Evolutionary conservation across 2,113 vertebrate species (phyloP).

Genomic region (Mixornis gularis): DNA sequence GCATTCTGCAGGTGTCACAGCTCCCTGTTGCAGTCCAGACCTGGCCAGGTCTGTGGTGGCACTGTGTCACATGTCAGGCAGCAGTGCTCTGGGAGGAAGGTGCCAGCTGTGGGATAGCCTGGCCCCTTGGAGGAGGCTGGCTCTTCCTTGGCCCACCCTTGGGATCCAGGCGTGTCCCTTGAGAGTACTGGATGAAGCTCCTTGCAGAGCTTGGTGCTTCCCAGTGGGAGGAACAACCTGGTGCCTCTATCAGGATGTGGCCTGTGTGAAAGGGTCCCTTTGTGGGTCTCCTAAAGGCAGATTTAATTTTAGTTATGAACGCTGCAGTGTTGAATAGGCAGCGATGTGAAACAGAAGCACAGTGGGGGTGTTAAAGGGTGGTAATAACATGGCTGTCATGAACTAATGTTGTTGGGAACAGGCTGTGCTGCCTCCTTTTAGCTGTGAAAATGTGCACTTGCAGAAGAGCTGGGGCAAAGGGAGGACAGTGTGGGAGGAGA

Average conservation of each 20-base stretch:
- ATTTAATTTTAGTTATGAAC: conserved; percentile 39
- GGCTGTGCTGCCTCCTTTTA: conserved; percentile 27
- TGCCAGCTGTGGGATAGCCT: background rate
- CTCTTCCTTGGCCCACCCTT: background rate
- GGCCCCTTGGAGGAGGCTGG: background rate
- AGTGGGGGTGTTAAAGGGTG: conserved; percentile 58
- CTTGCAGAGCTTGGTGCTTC: accelerated
- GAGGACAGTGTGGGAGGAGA: background rate
- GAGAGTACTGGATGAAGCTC: background rate
- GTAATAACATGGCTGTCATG: conserved; percentile 64
- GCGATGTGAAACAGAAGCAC: conserved; percentile 40
- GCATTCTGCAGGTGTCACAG: background rate
- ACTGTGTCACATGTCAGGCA: accelerated
- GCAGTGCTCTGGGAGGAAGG: background rate
- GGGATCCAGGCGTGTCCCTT: accelerated
- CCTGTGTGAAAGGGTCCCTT: background rate
- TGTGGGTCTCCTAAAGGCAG: background rate
- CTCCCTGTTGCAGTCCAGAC: background rate
- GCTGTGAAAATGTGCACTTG: background rate
- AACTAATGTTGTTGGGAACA: conserved; percentile 42
- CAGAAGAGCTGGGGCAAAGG: background rate
- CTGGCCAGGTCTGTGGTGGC: background rate
- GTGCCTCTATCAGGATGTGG: accelerated
- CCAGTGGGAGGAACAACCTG: background rate
- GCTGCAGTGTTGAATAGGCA: conserved; percentile 2